A percentile compares a stretch with the other conserved stretches of the same genome.
phyloP scores from a whole-genome alignment of 2,888 invertebrate species.

The Carabus problematicus region DNA sequence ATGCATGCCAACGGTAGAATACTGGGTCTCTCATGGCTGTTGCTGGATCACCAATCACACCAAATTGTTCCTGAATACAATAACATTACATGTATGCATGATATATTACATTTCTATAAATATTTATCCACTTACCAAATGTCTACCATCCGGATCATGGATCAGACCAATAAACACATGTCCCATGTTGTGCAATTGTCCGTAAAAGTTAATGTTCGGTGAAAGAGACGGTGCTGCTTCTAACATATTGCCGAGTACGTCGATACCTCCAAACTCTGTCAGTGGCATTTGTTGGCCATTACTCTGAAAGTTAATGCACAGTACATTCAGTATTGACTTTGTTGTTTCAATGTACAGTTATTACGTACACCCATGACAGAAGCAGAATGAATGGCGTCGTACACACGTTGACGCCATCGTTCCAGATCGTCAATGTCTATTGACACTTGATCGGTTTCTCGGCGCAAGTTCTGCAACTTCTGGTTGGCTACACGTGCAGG shows the following conservation, averaged over 20 bases:
- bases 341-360: neutral
- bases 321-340: neutral
- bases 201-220: conserved; percentile 74
- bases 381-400: conserved; percentile 69
- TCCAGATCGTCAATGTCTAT: conserved; percentile 72
- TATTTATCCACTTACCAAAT: conserved; percentile 63
- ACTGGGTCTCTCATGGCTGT: conserved; percentile 88
- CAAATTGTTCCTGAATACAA: conserved; percentile 72
- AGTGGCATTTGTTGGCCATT: conserved; percentile 65
- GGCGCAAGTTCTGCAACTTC: conserved; percentile 65
- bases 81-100: neutral
- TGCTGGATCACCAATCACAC: conserved; percentile 83
- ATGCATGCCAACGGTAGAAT: conserved; percentile 87
- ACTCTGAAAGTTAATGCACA: conserved; percentile 58
- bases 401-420: conserved; percentile 74
- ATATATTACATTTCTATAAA: neutral
- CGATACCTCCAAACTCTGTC: conserved; percentile 73
- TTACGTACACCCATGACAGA: conserved; percentile 29
- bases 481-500: conserved; percentile 69
- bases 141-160: conserved; percentile 82
- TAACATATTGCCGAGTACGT: conserved; percentile 79
- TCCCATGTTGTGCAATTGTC: conserved; percentile 83
- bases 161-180: conserved; percentile 79
- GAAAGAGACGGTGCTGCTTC: conserved; percentile 73
- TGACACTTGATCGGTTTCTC: conserved; percentile 70